Evolutionary conservation across 2,797 vertebrate genomes (phyloP).

Genomic region (Sebastes iracundus): DNA sequence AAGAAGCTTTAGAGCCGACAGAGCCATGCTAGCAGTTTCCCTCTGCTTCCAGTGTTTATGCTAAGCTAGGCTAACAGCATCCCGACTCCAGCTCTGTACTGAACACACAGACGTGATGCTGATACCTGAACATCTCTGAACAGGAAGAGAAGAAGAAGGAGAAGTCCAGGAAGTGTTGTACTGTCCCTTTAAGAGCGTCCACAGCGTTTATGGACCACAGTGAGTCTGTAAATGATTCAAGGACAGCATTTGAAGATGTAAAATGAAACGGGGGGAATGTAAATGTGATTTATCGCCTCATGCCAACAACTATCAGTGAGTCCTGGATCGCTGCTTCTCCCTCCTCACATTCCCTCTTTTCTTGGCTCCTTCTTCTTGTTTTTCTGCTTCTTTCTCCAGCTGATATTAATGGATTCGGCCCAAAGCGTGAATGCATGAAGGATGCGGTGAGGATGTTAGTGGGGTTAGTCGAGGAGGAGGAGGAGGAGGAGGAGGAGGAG

Average conservation of each 20-base stretch:
- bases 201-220: slow-evolving; percentile 12
- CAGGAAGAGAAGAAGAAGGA: neutral
- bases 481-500: slow-evolving; percentile 28
- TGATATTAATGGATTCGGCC: slow-evolving; percentile 57
- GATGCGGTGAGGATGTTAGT: slow-evolving; percentile 73
- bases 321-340: slow-evolving; percentile 43
- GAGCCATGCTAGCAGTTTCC: neutral
- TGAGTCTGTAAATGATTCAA: slow-evolving; percentile 31
- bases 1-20: no score
- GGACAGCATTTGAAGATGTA: slow-evolving; percentile 45
- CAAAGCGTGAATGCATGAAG: slow-evolving; percentile 55
- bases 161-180: neutral
- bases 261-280: slow-evolving; percentile 52
- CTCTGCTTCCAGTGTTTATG: neutral
- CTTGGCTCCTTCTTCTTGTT: slow-evolving; percentile 13
- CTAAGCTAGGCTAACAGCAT: neutral
- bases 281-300: slow-evolving; percentile 45
- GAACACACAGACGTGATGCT: neutral
- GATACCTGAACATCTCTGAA: neutral
- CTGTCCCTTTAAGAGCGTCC: slow-evolving; percentile 19
- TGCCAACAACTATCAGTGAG: slow-evolving; percentile 32
- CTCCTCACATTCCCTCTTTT: slow-evolving; percentile 20
- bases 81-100: neutral
- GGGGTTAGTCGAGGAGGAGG: slow-evolving; percentile 63
- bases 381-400: slow-evolving; percentile 16